Evolutionary conservation across 2,888 invertebrate species (phyloP).

Genomic region (Caenorhabditis virilis): DNA sequence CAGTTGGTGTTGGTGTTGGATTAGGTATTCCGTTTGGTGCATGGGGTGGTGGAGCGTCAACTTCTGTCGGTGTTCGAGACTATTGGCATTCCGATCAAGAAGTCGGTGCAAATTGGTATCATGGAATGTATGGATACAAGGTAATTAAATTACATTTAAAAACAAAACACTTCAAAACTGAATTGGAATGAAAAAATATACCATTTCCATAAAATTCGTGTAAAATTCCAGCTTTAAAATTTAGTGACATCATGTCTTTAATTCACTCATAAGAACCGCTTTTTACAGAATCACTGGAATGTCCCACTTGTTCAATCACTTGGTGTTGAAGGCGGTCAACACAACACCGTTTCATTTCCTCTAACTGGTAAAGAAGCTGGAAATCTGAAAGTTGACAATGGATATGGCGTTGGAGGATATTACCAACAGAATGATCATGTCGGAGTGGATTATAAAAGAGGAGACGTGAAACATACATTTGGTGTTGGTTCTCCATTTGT

Average conservation of each 20-base stretch:
- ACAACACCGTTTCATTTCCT: constrained; percentile 50
- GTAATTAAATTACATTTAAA: background rate
- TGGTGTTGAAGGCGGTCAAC: constrained; percentile 60
- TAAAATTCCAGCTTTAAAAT: background rate
- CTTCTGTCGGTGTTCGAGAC: constrained; percentile 59
- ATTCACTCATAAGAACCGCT: too few relatives aligned
- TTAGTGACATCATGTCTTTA: background rate
- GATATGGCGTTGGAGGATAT: constrained; percentile 53
- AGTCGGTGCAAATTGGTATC: constrained; percentile 58
- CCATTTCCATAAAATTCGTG: too few relatives aligned
- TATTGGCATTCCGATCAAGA: constrained; percentile 59
- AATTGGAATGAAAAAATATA: background rate
- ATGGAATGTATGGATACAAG: constrained; percentile 55
- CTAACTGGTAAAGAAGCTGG: constrained; percentile 40
- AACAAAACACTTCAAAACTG: background rate
- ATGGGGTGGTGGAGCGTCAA: constrained; percentile 60
- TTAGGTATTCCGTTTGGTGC: constrained; percentile 58
- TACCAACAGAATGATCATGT: constrained; percentile 55
- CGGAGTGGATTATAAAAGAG: constrained; percentile 46
- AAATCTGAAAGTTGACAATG: constrained; percentile 48
- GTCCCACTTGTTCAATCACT: constrained; percentile 60
- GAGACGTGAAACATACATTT: constrained; percentile 47
- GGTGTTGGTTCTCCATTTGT: constrained; percentile 52
- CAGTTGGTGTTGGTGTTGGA: constrained; percentile 54
- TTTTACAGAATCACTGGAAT: constrained; percentile 47